These are phyloP conservation scores for Amphibalanus amphitrite DNA, from an alignment of 1,140 invertebrate genomes.

Conservation along the genomic window DNA sequence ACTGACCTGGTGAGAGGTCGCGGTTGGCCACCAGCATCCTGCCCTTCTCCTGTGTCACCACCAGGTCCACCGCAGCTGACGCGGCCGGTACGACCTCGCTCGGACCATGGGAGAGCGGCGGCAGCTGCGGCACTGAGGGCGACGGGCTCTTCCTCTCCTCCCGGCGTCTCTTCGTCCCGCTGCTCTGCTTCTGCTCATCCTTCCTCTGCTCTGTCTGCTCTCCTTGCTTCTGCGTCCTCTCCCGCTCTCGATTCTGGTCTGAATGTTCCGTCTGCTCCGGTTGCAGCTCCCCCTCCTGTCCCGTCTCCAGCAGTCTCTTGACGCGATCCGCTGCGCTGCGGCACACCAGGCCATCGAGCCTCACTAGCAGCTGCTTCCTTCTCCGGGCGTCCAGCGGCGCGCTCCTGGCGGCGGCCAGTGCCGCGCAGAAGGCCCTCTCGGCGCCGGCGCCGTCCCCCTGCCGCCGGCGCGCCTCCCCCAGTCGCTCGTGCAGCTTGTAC, in stretches of 20 bases:
- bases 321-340: background rate
- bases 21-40: background rate
- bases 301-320: background rate
- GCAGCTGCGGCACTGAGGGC: background rate
- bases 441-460: background rate
- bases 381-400: background rate
- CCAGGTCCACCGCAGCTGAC: background rate
- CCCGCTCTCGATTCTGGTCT: too few species aligned
- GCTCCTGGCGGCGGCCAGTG: background rate
- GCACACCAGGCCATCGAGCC: background rate
- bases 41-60: background rate
- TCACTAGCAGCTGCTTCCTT: background rate
- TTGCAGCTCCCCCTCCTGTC: background rate
- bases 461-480: background rate
- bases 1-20: background rate
- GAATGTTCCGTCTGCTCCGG: too few species aligned
- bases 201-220: too few species aligned
- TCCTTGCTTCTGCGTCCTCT: too few species aligned
- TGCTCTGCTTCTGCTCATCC: too few species aligned
- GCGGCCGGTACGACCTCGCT: background rate
- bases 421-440: background rate
- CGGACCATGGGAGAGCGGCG: background rate
- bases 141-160: too few species aligned
- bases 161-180: too few species aligned
- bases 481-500: background rate